Base-by-base conservation (phyloP, 35 echinoderm and acorn worm species). In the Anneissia japonica region DNA sequence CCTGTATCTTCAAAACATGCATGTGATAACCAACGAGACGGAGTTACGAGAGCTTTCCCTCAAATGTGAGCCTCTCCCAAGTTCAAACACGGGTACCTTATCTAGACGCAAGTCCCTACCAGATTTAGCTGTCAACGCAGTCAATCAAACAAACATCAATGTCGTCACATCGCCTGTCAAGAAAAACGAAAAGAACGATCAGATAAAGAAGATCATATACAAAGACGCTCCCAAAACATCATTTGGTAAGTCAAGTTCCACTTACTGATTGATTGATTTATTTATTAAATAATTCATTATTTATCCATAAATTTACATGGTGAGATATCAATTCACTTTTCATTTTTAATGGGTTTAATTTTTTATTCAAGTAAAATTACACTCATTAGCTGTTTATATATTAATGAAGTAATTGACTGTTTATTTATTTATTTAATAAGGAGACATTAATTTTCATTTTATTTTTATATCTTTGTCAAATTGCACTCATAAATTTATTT, bases 161-260 rank as follows among this genome's bases (percentile, higher is more conserved):
- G 82, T 38, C 12, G 88, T 86, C 26, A 86, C 88, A 32, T 86
- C 88, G 23, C 36, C 87, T 72, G 74, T 28, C 31, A 82, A 81
- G 36, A 51, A 39, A 34, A 74, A 89, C 43, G 81, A 86, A 37
- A 87, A 92, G 77, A 91, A 97, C 39, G 94, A 97, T 83, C 89
- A 93, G 77, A 88, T 92, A 10, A 97, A 93, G 46, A 87, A 97
- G 77, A 88, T 97, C 23, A 97, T 97, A 37, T 97, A 97, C 64
- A 92, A 93, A 74, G 90, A 97, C 73, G 94, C 94, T 28, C 94
- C 94, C 19, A 97, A 97, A 85, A 97, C 94, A 26, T 90, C 94
- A 55, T 97, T 97, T 93, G 94, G 94, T 97, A 87, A 90, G 91
- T 38, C 73, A 33, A 19, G 9, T 81, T n/a, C n/a, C n/a, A n/a